These are phyloP conservation scores for Dorcus parallelipipedus DNA, from an alignment of 2,888 invertebrate genomes.

Conservation along the genomic window DNA sequence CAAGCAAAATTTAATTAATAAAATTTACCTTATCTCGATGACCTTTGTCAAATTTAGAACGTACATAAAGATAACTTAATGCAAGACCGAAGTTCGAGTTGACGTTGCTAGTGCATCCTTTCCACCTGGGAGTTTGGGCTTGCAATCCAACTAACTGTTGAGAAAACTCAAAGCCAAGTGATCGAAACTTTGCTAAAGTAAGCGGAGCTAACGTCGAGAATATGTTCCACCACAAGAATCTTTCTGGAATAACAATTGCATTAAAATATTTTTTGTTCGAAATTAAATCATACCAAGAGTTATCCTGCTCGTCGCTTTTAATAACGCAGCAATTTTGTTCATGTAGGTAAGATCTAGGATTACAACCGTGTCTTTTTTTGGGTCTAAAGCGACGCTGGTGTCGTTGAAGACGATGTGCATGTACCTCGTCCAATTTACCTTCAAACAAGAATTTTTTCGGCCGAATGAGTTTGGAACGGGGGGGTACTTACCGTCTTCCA, in stretches of 20 bases:
- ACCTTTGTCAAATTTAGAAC: conserved; percentile 56
- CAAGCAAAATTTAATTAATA: no score
- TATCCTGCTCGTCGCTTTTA: conserved; percentile 54
- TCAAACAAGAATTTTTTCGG: conserved; percentile 18
- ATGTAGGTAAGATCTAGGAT: conserved; percentile 66
- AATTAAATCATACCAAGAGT: conserved; percentile 52
- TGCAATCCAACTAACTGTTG: conserved; percentile 62
- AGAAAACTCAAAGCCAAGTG: conserved; percentile 63
- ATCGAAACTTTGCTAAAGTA: conserved; percentile 56
- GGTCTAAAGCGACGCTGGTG: conserved; percentile 51
- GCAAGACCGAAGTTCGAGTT: conserved; percentile 66
- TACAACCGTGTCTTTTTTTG: conserved; percentile 56
- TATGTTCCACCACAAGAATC: conserved; percentile 70
- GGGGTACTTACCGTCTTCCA: conserved; percentile 50
- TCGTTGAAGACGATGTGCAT: conserved; percentile 57
- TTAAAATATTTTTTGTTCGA: neutral
- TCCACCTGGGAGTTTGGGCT: conserved; percentile 63
- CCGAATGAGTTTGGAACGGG: no score
- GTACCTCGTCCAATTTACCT: conserved; percentile 66
- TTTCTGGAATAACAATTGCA: conserved; percentile 51
- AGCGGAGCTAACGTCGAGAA: conserved; percentile 63
- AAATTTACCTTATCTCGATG: conserved; percentile 56
- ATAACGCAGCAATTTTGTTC: conserved; percentile 56
- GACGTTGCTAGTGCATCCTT: conserved; percentile 60
- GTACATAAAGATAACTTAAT: conserved; percentile 63